These are phyloP conservation scores for Hylyphantes graminicola DNA, from an alignment of 1,140 invertebrate species.

Conservation along the genomic window DNA sequence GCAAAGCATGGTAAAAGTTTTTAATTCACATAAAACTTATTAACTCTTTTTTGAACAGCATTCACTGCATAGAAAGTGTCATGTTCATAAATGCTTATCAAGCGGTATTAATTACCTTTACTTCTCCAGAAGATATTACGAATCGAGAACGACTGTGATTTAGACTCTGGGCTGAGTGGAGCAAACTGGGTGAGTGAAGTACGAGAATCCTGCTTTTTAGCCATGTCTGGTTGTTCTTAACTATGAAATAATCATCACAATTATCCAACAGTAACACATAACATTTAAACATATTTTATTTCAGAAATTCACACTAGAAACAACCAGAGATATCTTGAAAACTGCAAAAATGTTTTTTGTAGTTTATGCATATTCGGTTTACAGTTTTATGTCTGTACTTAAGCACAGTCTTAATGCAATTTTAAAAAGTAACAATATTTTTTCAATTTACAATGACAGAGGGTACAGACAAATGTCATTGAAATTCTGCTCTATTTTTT, in stretches of 20 bases:
- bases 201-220: constrained; percentile 74
- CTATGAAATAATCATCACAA: too few relatives aligned
- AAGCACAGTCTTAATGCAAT: too few relatives aligned
- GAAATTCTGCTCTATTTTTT: too few relatives aligned
- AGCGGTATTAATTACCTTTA: constrained; percentile 63
- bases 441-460: too few relatives aligned
- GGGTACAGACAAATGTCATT: too few relatives aligned
- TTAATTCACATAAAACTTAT: too few relatives aligned
- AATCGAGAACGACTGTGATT: constrained; percentile 67
- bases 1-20: too few relatives aligned
- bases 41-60: too few relatives aligned
- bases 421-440: too few relatives aligned
- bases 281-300: neutral
- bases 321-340: neutral
- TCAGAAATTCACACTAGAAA: neutral
- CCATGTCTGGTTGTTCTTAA: constrained; percentile 5
- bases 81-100: neutral
- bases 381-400: too few relatives aligned
- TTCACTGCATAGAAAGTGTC: neutral
- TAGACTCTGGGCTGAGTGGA: constrained; percentile 76
- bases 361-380: neutral
- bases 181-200: constrained; percentile 82
- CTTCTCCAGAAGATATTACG: constrained; percentile 67
- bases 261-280: too few relatives aligned
- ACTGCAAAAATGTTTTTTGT: neutral